Conservation (phyloP, 2,888 invertebrate species). For the Neoascia interrupta region DNA sequence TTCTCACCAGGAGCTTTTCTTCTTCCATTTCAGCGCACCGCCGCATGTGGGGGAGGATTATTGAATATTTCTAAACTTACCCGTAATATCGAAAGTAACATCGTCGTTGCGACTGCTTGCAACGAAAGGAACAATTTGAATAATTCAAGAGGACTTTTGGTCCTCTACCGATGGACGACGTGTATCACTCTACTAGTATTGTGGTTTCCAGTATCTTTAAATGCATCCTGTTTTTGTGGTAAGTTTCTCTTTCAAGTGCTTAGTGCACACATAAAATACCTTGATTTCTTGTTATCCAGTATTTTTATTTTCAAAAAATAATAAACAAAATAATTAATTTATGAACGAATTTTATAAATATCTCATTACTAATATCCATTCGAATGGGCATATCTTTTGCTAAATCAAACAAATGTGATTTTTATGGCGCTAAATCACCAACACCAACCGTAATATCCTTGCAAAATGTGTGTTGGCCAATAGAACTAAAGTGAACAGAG, state of each 20-base stretch:
- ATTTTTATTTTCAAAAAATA: slow-evolving; percentile 34
- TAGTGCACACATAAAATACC: neutral
- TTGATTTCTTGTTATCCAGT: slow-evolving; percentile 14
- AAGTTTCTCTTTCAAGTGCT: neutral
- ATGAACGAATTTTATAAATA: neutral
- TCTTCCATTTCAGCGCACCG: slow-evolving; percentile 15
- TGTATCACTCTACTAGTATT: too few relatives aligned
- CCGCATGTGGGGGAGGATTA: slow-evolving; percentile 39
- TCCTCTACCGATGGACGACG: slow-evolving; percentile 37
- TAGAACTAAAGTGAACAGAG: neutral
- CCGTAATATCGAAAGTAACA: slow-evolving; percentile 28
- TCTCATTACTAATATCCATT: neutral
- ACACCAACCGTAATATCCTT: slow-evolving; percentile 2
- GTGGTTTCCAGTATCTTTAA: too few relatives aligned
- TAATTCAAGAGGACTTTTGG: slow-evolving; percentile 43
- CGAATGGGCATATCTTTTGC: slow-evolving; percentile 5
- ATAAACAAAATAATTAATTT: slow-evolving; percentile 1
- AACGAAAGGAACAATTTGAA: slow-evolving; percentile 12
- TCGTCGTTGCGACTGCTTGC: slow-evolving; percentile 19
- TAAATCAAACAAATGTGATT: slow-evolving; percentile 1
- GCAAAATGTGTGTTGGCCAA: slow-evolving; percentile 2
- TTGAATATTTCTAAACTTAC: slow-evolving; percentile 29
- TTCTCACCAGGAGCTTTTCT: neutral
- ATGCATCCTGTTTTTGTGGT: too few relatives aligned
- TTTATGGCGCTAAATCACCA: slow-evolving; percentile 10